Percentiles rank a stretch among this genome's conserved stretches.
Conservation (phyloP, 2,888 invertebrate species). For the Cheilosia variabilis region DNA sequence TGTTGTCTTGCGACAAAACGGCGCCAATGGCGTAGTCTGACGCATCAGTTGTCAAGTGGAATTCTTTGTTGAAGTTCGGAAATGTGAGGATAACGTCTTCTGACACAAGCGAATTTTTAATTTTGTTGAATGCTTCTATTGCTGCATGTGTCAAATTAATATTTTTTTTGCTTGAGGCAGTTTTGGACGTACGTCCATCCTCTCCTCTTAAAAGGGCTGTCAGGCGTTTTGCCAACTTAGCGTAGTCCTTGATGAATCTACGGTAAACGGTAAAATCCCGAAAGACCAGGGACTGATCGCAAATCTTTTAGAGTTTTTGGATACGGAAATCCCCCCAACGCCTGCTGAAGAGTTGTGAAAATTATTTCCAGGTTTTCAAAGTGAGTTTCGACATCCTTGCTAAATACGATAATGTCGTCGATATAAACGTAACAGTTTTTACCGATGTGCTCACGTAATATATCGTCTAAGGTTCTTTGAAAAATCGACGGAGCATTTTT, state of each 20-base stretch:
- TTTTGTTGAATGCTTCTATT: conserved; percentile 24
- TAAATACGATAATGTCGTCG: conserved; percentile 21
- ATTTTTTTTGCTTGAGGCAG: too few relatives aligned
- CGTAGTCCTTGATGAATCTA: background rate
- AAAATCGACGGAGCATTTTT: background rate
- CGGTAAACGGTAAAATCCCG: conserved; percentile 27
- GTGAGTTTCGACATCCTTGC: conserved; percentile 24
- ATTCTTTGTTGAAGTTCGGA: too few relatives aligned
- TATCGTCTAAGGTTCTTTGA: background rate
- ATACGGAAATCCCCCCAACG: background rate
- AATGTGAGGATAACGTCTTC: conserved; percentile 22
- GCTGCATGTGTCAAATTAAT: too few relatives aligned
- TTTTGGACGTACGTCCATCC: background rate
- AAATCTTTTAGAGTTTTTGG: background rate
- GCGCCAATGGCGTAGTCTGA: too few relatives aligned
- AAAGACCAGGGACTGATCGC: conserved; percentile 24
- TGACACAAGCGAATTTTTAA: conserved; percentile 16
- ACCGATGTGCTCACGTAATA: background rate
- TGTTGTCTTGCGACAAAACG: too few relatives aligned
- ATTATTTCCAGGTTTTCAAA: conserved; percentile 24
- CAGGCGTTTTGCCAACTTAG: background rate
- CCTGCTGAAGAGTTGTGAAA: too few relatives aligned
- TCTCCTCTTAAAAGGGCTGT: conserved; percentile 1
- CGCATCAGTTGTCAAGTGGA: too few relatives aligned
- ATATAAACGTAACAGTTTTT: background rate